Conservation (phyloP, 2,113 vertebrate species). For the Hemibates koningsi region DNA sequence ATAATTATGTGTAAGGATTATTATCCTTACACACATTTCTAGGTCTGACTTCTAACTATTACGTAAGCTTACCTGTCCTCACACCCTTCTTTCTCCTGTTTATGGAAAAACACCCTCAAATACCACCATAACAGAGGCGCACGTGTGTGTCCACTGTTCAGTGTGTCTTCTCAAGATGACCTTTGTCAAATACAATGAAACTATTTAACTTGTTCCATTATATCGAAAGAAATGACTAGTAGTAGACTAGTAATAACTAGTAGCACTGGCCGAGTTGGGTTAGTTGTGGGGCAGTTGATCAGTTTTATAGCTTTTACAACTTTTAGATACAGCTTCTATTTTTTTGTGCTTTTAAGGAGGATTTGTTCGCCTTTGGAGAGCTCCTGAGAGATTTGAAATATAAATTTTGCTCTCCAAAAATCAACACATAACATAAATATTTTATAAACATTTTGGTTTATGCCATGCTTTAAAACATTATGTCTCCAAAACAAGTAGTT, state of each 20-base stretch:
- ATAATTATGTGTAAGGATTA: background rate
- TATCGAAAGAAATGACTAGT: background rate
- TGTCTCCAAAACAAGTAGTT: background rate
- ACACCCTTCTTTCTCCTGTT: constrained; percentile 31
- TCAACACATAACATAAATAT: background rate
- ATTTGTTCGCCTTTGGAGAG: rapidly evolving
- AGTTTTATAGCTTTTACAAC: background rate
- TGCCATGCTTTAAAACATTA: background rate
- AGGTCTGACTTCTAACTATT: background rate
- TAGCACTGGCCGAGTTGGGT: background rate
- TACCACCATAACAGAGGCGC: constrained; percentile 23
- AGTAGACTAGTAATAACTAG: background rate
- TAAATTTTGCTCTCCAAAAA: background rate
- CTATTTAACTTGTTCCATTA: background rate
- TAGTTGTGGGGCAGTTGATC: background rate
- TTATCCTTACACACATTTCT: background rate
- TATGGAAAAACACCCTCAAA: constrained; percentile 45
- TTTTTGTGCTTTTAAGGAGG: background rate
- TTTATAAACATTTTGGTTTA: background rate
- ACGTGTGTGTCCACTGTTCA: background rate
- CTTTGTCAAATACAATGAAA: background rate
- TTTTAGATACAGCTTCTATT: background rate
- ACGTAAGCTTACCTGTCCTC: background rate
- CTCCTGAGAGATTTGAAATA: background rate
- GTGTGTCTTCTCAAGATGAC: constrained; percentile 23